Evolutionary conservation across 2,113 vertebrate species (phyloP).

Genomic region (Otis tarda): DNA sequence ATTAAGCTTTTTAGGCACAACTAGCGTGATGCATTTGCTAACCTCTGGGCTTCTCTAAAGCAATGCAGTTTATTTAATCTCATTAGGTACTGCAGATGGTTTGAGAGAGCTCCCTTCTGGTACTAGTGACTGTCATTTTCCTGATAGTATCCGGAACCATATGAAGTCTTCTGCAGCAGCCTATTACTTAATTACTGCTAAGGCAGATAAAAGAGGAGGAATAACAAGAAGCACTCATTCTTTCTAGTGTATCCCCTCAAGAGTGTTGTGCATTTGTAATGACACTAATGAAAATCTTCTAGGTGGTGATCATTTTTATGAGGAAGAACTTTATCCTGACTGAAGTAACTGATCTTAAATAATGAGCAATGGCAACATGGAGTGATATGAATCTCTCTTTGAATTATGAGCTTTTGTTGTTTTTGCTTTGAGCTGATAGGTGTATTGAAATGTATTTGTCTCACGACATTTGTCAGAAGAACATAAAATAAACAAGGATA

Average conservation of each 20-base stretch:
- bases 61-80: background rate
- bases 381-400: background rate
- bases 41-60: background rate
- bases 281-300: background rate
- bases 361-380: background rate
- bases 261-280: background rate
- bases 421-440: background rate
- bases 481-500: background rate
- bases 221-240: background rate
- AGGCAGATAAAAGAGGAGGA: background rate
- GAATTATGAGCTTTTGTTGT: background rate
- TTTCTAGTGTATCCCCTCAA: background rate
- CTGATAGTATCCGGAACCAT: background rate
- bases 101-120: background rate
- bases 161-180: background rate
- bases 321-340: background rate
- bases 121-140: background rate
- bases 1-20: slow-evolving; percentile 96
- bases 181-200: background rate
- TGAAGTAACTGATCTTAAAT: background rate
- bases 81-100: background rate
- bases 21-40: slow-evolving; percentile 50
- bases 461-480: background rate
- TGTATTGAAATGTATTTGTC: background rate
- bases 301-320: accelerated